These are phyloP conservation scores for Erpornis zantholeuca DNA, from an alignment of 2,113 vertebrate species.

Conservation along the genomic window DNA sequence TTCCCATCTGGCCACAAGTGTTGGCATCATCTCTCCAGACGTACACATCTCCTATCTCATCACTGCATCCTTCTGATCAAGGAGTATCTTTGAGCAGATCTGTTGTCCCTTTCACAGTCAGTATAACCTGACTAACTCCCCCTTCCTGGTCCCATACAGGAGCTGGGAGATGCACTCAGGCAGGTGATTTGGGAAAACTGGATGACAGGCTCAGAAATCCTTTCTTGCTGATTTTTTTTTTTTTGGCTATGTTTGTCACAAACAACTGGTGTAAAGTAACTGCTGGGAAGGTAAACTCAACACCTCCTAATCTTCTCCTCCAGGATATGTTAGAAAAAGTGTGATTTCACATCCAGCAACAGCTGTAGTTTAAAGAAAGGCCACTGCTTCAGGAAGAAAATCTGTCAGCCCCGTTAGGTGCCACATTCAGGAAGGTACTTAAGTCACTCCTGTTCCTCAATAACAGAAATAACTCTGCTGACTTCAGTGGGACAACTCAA, in stretches of 20 bases:
- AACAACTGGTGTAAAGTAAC: slow-evolving; percentile 3
- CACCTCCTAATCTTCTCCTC: neutral
- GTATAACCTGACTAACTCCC: neutral
- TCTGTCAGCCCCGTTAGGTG: neutral
- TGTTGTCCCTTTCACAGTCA: slow-evolving; percentile 19
- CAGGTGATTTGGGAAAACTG: neutral
- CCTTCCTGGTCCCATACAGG: neutral
- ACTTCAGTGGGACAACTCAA: neutral
- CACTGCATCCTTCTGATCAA: slow-evolving; percentile 43
- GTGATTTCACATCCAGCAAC: neutral
- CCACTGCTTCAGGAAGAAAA: neutral
- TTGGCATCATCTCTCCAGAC: slow-evolving; percentile 4
- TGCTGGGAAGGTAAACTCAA: neutral
- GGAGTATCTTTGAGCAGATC: slow-evolving; percentile 36
- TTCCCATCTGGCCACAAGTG: slow-evolving; percentile 24
- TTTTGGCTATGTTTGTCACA: neutral
- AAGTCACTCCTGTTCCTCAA: neutral
- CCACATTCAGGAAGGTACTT: neutral
- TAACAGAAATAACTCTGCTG: slow-evolving; percentile 15
- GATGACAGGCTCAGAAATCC: neutral
- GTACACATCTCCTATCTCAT: slow-evolving; percentile 18
- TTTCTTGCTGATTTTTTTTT: neutral
- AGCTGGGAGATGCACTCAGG: neutral
- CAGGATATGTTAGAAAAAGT: neutral
- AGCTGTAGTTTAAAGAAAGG: neutral